Conservation (phyloP, 1,140 invertebrate species). For the Druon quercuslanigerum region DNA sequence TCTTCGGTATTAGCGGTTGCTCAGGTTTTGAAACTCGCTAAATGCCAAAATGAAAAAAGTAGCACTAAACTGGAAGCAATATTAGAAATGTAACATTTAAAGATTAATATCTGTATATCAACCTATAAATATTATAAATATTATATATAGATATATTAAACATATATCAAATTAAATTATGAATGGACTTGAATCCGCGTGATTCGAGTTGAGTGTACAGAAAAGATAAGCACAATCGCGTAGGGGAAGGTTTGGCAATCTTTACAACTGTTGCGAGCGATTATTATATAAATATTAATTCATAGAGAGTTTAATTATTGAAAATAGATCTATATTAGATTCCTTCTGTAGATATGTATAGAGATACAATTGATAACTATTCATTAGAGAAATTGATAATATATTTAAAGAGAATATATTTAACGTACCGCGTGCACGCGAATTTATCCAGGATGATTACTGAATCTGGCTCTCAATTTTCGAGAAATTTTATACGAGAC, state of each 20-base stretch:
- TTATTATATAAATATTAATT: slow-evolving; percentile 69
- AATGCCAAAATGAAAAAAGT: slow-evolving; percentile 69
- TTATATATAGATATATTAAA: slow-evolving; percentile 18
- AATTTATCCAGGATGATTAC: slow-evolving; percentile 38
- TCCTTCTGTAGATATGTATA: slow-evolving; percentile 75
- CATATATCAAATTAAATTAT: slow-evolving; percentile 37
- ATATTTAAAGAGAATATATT: slow-evolving; percentile 66
- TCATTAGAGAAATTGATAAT: slow-evolving; percentile 70
- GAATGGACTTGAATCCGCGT: not conserved
- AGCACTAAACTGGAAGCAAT: slow-evolving; percentile 72
- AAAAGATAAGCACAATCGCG: slow-evolving; percentile 32
- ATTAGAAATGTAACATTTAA: slow-evolving; percentile 60
- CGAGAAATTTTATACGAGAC: not conserved
- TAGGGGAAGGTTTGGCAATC: slow-evolving; percentile 38
- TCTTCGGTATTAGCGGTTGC: slow-evolving; percentile 57
- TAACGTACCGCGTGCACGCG: slow-evolving; percentile 55
- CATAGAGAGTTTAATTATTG: slow-evolving; percentile 74
- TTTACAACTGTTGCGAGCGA: slow-evolving; percentile 52
- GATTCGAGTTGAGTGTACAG: slow-evolving; percentile 23
- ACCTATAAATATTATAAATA: slow-evolving; percentile 38
- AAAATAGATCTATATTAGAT: slow-evolving; percentile 73
- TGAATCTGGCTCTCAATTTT: slow-evolving; percentile 54
- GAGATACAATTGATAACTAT: slow-evolving; percentile 66
- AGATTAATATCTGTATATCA: slow-evolving; percentile 41
- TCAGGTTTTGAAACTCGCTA: slow-evolving; percentile 68